These are phyloP conservation scores for Tenthredo distinguenda DNA, from an alignment of 2,888 invertebrate species.

Conservation along the genomic window DNA sequence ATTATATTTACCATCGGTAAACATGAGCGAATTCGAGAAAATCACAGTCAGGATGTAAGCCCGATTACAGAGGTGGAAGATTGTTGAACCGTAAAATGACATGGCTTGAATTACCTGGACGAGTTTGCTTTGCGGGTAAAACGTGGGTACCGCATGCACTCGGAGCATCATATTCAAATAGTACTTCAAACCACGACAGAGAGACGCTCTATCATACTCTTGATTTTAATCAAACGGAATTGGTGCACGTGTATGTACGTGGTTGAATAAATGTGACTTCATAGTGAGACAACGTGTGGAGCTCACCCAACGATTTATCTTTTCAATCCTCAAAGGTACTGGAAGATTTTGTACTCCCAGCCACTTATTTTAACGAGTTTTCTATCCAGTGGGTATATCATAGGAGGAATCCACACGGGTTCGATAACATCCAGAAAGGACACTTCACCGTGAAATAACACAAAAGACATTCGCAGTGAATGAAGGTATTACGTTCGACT, in stretches of 20 bases:
- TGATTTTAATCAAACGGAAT: not conserved
- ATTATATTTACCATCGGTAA: not conserved
- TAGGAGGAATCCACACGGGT: not conserved
- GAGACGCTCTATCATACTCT: not conserved
- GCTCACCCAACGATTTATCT: not conserved
- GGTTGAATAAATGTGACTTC: not conserved
- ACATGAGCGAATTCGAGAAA: not conserved
- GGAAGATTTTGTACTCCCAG: not conserved
- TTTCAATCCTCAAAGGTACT: not conserved
- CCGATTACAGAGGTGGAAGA: not conserved
- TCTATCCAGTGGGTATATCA: not conserved
- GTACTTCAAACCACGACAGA: not conserved
- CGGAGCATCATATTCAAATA: not conserved
- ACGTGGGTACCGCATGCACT: not conserved
- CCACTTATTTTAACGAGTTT: not conserved
- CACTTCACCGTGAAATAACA: not conserved
- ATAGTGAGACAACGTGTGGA: not conserved
- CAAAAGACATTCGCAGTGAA: not conserved
- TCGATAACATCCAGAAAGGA: not conserved
- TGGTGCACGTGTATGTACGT: not conserved
- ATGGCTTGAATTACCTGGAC: slow-evolving; percentile 17
- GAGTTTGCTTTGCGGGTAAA: not conserved
- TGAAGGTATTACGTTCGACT: not conserved
- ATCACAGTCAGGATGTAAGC: not conserved
- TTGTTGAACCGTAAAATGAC: slow-evolving; percentile 20